Base-by-base conservation (phyloP, 1,140 invertebrate species). In the Aphelinus certus region DNA sequence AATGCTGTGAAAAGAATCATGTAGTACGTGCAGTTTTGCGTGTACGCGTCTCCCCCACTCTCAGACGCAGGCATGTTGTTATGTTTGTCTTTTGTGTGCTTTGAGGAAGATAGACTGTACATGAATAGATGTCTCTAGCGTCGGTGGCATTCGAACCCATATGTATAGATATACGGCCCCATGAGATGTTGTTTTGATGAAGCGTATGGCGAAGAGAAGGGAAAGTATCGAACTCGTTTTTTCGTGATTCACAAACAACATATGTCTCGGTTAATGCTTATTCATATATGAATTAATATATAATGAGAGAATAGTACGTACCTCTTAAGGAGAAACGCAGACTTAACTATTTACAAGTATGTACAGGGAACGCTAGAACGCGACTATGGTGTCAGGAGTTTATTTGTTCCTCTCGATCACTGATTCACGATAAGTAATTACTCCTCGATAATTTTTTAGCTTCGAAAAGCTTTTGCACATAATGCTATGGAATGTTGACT, bases 21-120 rank as follows among this genome's bases (percentile, higher is more conserved):
- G 56, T 55, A 3, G n/a, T 72, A 72, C 71, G 71, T 72, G 71
- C 71, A 58, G 42, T 65, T 65, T 2, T 7, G 45, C 62, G 47
- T 43, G 47, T 49, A 72, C 3, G 43, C 71, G 6, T 57, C 46
- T 3, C 10, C 55, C 62, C 71, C 62, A 48, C 63, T 51, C 46
- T 48, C 26, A 26, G 26, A 42, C 53, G 2, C 2, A 45, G 46
- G 26, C 26, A 43, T 55, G 43, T 46, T 55, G 46, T 53, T 9
- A 4, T 43, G 1, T 47, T 9, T 46, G 26, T 26, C 26, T 26
- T 26, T 26, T 26, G 26, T 26, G 26, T 26, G 26, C 26, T 26
- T 26, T 26, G 26, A 26, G 26, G 26, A 26, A 26, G 26, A 26
- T 26, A 26, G 26, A 26, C 47, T 5, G 53, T 61, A 60, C 51